Evolutionary conservation across 2,888 invertebrate genomes (phyloP).

Genomic region (Neria commutata): DNA sequence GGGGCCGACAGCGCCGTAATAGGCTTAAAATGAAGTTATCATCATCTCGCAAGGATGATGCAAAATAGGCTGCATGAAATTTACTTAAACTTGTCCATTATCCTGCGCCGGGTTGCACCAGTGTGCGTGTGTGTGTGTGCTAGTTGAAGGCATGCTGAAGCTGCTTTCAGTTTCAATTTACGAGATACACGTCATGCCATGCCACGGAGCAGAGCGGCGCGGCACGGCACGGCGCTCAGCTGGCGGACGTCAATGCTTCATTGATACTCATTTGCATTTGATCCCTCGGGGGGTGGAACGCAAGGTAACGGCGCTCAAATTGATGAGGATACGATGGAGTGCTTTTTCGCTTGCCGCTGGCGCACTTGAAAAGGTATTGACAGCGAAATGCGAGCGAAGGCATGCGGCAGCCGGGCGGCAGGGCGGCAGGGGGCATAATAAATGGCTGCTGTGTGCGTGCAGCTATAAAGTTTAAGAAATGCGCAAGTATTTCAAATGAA

Average conservation of each 20-base stretch:
- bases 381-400: no score
- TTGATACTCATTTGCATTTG: conserved; percentile 5
- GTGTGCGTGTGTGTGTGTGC: background rate
- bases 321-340: conserved; percentile 2
- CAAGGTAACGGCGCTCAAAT: background rate
- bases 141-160: background rate
- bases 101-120: background rate
- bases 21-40: conserved; percentile 1
- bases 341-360: background rate
- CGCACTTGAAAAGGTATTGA: no score
- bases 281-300: background rate
- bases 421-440: no score
- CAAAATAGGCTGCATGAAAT: conserved; percentile 1
- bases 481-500: no score
- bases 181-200: background rate
- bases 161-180: conserved; percentile 4
- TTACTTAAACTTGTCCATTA: conserved; percentile 3
- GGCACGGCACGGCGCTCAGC: background rate
- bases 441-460: no score
- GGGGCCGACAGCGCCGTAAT: background rate
- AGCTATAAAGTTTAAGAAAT: no score
- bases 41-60: conserved; percentile 2
- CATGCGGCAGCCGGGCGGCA: no score
- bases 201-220: background rate
- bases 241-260: background rate